Conservation (phyloP, 2,113 vertebrate species). For the Haemorhous mexicanus region DNA sequence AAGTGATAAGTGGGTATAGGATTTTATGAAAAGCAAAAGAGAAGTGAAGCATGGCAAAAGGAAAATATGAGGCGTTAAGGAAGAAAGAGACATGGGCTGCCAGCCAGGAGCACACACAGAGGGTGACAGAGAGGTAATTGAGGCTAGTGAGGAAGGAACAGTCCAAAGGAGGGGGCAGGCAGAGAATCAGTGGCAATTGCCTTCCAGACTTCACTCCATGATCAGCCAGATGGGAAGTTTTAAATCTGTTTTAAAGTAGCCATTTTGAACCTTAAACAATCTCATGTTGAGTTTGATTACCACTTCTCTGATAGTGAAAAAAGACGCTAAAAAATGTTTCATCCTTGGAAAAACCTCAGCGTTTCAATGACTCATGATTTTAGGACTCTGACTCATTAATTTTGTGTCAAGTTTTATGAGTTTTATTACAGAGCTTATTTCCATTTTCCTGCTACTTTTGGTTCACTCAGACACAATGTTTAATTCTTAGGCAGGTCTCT, state of each 20-base stretch:
- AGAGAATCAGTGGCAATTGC: not conserved
- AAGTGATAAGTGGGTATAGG: not conserved
- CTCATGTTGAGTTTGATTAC: not conserved
- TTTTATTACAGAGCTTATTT: not conserved
- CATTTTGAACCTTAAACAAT: not conserved
- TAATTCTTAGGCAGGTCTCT: not conserved
- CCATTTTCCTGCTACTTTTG: not conserved
- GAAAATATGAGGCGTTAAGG: not conserved
- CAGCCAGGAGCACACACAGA: not conserved
- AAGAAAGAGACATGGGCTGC: not conserved
- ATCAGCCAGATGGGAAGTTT: not conserved
- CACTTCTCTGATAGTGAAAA: not conserved
- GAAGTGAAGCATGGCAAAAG: not conserved
- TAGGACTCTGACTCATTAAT: conserved; percentile 18
- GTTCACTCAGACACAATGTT: not conserved
- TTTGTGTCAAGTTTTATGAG: not conserved
- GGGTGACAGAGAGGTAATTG: not conserved
- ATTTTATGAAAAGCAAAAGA: not conserved
- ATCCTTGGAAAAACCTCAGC: not conserved
- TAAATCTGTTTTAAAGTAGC: not conserved
- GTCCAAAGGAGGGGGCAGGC: not conserved
- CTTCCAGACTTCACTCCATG: not conserved
- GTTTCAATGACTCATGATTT: conserved; percentile 42
- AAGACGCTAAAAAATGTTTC: not conserved
- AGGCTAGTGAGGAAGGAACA: not conserved